phyloP scores from a whole-genome alignment of 2,797 vertebrate genomes.

The Siniperca obscura region DNA sequence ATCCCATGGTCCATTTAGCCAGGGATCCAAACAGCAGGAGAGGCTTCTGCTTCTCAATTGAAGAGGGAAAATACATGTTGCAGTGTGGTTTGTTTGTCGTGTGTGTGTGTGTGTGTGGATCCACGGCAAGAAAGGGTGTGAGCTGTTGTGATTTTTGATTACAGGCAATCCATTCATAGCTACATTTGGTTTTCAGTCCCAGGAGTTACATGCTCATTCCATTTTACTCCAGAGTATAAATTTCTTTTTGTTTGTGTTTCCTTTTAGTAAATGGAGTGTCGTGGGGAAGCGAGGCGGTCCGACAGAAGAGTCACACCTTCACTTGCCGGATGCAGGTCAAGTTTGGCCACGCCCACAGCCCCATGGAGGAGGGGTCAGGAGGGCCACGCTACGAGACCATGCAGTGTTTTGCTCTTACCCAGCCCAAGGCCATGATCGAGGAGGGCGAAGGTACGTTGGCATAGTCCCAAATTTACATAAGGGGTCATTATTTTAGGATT shows the following conservation, averaged over 20 bases:
- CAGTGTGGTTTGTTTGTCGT: constrained; percentile 46
- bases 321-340: constrained; percentile 97
- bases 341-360: constrained; percentile 84
- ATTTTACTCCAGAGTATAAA: constrained; percentile 10
- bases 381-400: constrained; percentile 95
- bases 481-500: neutral
- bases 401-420: constrained; percentile 98
- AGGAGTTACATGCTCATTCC: constrained; percentile 17
- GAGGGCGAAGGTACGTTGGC: constrained; percentile 91
- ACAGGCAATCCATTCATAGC: constrained; percentile 45
- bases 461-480: neutral
- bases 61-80: constrained; percentile 68
- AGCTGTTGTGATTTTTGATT: constrained; percentile 59
- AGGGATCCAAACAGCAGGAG: constrained; percentile 62
- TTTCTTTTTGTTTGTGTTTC: constrained; percentile 35
- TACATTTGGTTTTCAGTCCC: constrained; percentile 38
- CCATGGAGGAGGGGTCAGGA: constrained; percentile 88
- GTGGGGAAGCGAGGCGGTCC: constrained; percentile 91
- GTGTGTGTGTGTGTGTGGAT: constrained; percentile 32
- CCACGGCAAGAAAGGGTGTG: constrained; percentile 48
- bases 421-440: constrained; percentile 97
- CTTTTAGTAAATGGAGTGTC: constrained; percentile 90
- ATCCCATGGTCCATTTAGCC: constrained; percentile 85
- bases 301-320: constrained; percentile 98
- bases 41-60: constrained; percentile 74